Evolutionary conservation across 2,888 invertebrate species (phyloP).

Genomic region (Athrips mouffetella): DNA sequence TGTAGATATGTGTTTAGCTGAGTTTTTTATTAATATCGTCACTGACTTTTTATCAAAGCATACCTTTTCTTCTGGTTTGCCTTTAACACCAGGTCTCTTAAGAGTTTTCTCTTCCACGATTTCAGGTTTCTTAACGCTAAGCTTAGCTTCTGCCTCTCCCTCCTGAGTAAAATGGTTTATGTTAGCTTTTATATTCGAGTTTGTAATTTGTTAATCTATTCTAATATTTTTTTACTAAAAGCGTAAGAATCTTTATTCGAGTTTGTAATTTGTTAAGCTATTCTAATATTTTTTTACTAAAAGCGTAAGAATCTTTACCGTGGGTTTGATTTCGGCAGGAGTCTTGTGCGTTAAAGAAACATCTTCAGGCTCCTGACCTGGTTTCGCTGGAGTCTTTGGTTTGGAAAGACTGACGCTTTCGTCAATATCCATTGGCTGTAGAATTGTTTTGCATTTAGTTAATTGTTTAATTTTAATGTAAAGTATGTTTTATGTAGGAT

Average conservation of each 20-base stretch:
- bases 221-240: not conserved
- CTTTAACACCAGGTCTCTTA: slow-evolving; percentile 62
- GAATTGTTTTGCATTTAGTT: slow-evolving; percentile 22
- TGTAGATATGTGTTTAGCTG: not conserved
- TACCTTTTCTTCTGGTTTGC: slow-evolving; percentile 58
- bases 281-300: not conserved
- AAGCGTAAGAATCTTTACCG: slow-evolving; percentile 43
- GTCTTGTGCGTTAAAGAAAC: slow-evolving; percentile 72
- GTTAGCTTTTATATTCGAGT: not conserved
- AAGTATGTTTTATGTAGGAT: slow-evolving; percentile 1
- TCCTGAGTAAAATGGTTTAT: slow-evolving; percentile 44
- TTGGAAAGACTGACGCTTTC: slow-evolving; percentile 65
- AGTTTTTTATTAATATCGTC: not conserved
- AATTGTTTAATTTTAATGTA: slow-evolving; percentile 20
- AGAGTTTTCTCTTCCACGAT: slow-evolving; percentile 66
- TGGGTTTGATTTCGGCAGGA: slow-evolving; percentile 65
- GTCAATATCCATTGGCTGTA: slow-evolving; percentile 70
- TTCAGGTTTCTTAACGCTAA: slow-evolving; percentile 70
- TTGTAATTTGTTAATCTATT: not conserved
- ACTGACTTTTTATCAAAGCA: slow-evolving; percentile 7
- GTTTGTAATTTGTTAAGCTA: not conserved
- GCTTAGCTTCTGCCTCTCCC: slow-evolving; percentile 67
- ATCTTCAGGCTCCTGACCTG: slow-evolving; percentile 65
- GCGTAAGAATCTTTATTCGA: not conserved
- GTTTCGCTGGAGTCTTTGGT: slow-evolving; percentile 59